Evolutionary conservation across 2,888 invertebrate species (phyloP).

Genomic region (Agrotis exclamationis): DNA sequence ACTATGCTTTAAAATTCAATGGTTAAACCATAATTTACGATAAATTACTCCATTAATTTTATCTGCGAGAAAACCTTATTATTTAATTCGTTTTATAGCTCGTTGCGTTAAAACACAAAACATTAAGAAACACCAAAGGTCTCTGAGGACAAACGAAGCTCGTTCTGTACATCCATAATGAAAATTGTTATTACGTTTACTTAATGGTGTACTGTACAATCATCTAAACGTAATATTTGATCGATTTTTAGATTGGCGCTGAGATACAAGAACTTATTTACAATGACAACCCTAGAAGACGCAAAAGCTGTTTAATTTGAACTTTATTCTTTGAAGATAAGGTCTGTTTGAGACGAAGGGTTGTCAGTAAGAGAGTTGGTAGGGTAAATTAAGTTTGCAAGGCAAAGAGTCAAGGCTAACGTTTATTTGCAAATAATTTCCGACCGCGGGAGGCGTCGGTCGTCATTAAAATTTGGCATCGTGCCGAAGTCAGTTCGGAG

Average conservation of each 20-base stretch:
- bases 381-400: constrained; percentile 56
- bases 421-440: constrained; percentile 74
- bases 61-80: constrained; percentile 22
- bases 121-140: constrained; percentile 40
- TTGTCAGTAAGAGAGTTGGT: constrained; percentile 29
- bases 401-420: constrained; percentile 67
- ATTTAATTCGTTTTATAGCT: constrained; percentile 29
- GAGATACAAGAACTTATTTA: constrained; percentile 37
- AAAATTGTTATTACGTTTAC: constrained; percentile 59
- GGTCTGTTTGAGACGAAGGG: constrained; percentile 30
- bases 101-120: constrained; percentile 36
- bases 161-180: constrained; percentile 56
- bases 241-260: constrained; percentile 55
- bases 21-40: not conserved
- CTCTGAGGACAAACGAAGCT: constrained; percentile 44
- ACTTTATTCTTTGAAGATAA: constrained; percentile 40
- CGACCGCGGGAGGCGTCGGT: constrained; percentile 61
- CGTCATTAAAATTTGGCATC: constrained; percentile 77
- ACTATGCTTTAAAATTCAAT: not conserved
- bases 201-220: constrained; percentile 57
- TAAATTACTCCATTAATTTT: constrained; percentile 26
- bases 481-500: constrained; percentile 67
- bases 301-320: constrained; percentile 22
- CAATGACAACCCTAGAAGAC: constrained; percentile 29
- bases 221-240: constrained; percentile 61